These are phyloP conservation scores for Marasmarcha lunaedactyla DNA, from an alignment of 2,888 invertebrate species.

Conservation along the genomic window DNA sequence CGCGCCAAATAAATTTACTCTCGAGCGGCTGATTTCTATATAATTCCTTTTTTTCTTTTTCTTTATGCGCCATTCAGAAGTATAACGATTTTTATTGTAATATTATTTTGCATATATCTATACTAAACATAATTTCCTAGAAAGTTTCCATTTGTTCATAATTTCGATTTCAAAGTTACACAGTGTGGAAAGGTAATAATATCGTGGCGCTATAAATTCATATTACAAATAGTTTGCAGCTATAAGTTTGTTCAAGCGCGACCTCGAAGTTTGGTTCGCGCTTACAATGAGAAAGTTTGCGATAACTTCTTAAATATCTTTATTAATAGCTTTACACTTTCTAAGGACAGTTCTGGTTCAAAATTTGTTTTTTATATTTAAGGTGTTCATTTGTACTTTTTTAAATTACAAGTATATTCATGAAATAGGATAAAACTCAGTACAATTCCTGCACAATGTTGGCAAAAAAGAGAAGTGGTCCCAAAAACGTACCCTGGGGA, in stretches of 20 bases:
- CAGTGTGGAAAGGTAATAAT: slow-evolving; percentile 2
- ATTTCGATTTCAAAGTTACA: background rate
- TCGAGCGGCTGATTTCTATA: slow-evolving; percentile 43
- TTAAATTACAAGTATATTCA: background rate
- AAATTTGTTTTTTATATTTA: too few relatives aligned
- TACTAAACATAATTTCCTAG: slow-evolving; percentile 6
- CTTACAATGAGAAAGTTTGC: slow-evolving; percentile 48
- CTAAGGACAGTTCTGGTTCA: slow-evolving; percentile 20
- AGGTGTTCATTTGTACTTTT: too few relatives aligned
- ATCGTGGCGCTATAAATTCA: slow-evolving; percentile 38
- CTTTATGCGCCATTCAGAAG: slow-evolving; percentile 7
- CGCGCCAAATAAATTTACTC: slow-evolving; percentile 59
- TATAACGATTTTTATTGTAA: slow-evolving; percentile 5
- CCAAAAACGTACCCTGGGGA: slow-evolving; percentile 65
- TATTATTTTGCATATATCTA: background rate
- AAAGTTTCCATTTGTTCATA: slow-evolving; percentile 3
- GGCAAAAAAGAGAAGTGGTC: slow-evolving; percentile 69
- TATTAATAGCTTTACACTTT: slow-evolving; percentile 57
- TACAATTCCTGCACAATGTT: slow-evolving; percentile 67
- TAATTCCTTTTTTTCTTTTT: slow-evolving; percentile 21
- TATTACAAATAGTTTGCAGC: slow-evolving; percentile 60
- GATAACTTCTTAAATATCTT: slow-evolving; percentile 57
- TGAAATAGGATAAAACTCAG: slow-evolving; percentile 57
- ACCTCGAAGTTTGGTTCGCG: slow-evolving; percentile 44
- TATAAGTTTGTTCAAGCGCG: slow-evolving; percentile 58